Evolutionary conservation across 2,113 vertebrate genomes (phyloP).

Genomic region (Actenoides hombroni): DNA sequence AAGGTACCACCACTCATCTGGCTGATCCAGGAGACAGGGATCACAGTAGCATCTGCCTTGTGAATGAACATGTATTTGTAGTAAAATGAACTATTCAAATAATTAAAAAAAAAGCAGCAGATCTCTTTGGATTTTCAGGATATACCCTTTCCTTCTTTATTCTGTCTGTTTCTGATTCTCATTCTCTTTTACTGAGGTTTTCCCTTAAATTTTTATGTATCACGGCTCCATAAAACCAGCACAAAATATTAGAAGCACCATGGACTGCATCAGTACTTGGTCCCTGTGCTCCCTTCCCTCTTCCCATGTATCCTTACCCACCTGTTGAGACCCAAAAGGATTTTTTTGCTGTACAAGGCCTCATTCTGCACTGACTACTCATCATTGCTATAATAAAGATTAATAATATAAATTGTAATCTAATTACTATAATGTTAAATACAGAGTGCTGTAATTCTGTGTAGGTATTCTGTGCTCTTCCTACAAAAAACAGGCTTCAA

Average conservation of each 20-base stretch:
- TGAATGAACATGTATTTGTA: fast-evolving
- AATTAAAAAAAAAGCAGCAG: neutral
- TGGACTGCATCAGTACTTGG: neutral
- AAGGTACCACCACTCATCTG: neutral
- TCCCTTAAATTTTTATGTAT: neutral
- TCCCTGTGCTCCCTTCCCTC: neutral
- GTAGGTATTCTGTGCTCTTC: neutral
- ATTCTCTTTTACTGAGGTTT: neutral
- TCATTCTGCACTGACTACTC: neutral
- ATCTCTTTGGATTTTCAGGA: neutral
- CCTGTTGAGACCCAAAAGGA: neutral
- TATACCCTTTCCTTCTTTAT: neutral
- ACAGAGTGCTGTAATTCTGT: neutral
- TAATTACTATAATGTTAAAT: neutral
- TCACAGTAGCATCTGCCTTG: neutral
- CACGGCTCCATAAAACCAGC: neutral
- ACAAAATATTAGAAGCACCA: neutral
- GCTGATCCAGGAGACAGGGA: neutral
- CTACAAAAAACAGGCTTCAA: neutral
- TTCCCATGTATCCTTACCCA: neutral
- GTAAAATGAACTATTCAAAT: neutral
- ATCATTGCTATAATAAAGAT: neutral
- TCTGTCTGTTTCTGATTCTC: neutral
- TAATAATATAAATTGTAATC: neutral
- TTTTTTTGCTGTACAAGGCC: neutral